Base-by-base conservation (phyloP, 2,797 vertebrate genomes). In the Darevskia nairensis region DNA sequence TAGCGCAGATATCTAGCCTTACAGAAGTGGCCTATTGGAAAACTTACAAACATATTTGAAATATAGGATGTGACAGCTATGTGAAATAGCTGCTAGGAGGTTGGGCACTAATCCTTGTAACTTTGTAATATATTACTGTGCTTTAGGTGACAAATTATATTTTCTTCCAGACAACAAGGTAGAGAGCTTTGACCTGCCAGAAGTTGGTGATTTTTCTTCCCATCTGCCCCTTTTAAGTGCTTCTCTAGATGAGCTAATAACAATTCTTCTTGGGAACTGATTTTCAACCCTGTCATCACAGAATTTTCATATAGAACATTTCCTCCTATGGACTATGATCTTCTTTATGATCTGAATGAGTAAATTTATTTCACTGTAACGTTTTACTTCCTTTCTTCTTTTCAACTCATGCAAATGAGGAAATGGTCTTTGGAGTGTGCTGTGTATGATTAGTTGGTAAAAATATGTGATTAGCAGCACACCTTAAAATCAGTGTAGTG, bases 221-320 rank as follows among this genome's bases (percentile, higher is more conserved):
- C 32, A 6, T 32, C 7, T 19, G 4, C 25, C 27, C 0, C 7
- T 82, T 92, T 61, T 1, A 6, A 0, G 25, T 41, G 71, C 59
- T 41, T 68, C 11, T 32, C 3, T 29, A 41, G 39, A 17, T 85
- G 27, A 85, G 27, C 17, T 44, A 4, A 8, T 32, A 6, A 44
- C 32, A 32, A 17, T 69, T 69, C 61, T 23, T 68, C 13, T 68
- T 39, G 6, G 23, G 27, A 23, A n/a, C 50, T 29, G 59, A 3
- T 1, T 0, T 0, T 1, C 17, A 0, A 0, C 0, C 27, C 75
- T 3, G 15, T 0, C 41, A 25, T 75, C 46, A 1, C 41, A 66
- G 4, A 23, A 11, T 46, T 66, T n/a, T 46, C 41, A 39, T 19
- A 7, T n/a, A 39, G 25, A 68, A 29, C 11, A 44, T 0, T 76